Percentiles rank a stretch among this genome's conserved stretches.
phyloP scores from a whole-genome alignment of 2,113 vertebrate genomes.

The Sapajus apella region DNA sequence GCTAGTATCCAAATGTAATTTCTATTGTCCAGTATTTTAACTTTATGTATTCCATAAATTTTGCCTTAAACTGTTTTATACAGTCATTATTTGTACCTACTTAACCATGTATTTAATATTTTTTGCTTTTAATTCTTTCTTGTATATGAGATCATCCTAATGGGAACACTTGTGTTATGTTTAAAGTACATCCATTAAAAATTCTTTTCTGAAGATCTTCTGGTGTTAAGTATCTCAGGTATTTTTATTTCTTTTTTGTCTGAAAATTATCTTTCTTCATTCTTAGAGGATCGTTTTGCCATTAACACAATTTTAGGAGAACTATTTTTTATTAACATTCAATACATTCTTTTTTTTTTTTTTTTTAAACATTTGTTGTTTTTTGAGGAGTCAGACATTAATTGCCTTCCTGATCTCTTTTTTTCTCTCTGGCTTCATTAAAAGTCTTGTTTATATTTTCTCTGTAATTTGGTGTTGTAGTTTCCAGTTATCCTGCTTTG shows the following conservation, averaged over 20 bases:
- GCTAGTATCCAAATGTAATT: background rate
- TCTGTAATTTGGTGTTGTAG: background rate
- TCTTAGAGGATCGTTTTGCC: background rate
- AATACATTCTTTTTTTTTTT: background rate
- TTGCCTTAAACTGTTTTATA: background rate
- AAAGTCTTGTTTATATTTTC: background rate
- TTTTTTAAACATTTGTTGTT: background rate
- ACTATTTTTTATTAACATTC: background rate
- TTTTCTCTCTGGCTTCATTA: background rate
- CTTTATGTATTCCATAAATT: background rate
- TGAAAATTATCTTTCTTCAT: conserved; percentile 30
- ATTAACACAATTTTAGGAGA: background rate
- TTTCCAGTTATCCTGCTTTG: background rate
- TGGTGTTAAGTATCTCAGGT: background rate
- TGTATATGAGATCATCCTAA: background rate
- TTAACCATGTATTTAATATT: background rate
- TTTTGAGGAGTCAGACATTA: background rate
- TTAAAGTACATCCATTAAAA: background rate
- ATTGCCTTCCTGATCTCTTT: background rate
- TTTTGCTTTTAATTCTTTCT: conserved; percentile 3
- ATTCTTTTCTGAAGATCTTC: conserved; percentile 3
- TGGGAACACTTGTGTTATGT: background rate
- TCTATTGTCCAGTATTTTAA: background rate
- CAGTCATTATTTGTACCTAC: background rate
- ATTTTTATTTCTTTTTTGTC: background rate